Conservation (phyloP, 2,888 invertebrate species). For the Steinernema hermaphroditum region DNA sequence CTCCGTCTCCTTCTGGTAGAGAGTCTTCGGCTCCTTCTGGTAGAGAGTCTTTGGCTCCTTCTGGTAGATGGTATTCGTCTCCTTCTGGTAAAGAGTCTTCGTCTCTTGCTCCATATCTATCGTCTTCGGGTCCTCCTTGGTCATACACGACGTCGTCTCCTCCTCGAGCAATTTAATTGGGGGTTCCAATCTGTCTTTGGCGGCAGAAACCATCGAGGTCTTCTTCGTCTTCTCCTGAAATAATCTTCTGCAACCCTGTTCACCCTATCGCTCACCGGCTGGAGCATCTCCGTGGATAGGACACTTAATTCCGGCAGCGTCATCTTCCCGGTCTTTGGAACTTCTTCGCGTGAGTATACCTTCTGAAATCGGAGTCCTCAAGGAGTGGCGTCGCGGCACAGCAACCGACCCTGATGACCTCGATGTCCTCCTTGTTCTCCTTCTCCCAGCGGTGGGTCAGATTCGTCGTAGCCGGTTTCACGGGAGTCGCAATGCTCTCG, state of each 20-base stretch:
- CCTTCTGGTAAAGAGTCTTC: background rate
- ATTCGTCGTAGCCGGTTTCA: background rate
- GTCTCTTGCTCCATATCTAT: background rate
- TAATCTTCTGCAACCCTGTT: too few species aligned
- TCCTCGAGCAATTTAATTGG: too few species aligned
- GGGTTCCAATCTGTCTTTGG: too few species aligned
- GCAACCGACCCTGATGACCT: background rate
- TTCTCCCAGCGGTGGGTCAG: slow-evolving; percentile 18
- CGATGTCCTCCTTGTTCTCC: background rate
- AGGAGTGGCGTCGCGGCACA: background rate
- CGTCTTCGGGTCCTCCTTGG: background rate
- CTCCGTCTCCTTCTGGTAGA: too few species aligned
- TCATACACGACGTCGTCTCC: background rate
- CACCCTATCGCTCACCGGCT: too few species aligned
- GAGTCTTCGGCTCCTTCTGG: too few species aligned
- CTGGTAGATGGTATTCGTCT: background rate
- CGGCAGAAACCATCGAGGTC: too few species aligned
- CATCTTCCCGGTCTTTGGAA: background rate
- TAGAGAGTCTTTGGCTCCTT: background rate
- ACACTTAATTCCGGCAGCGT: background rate
- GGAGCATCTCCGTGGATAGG: background rate
- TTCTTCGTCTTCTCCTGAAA: too few species aligned
- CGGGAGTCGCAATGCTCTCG: background rate
- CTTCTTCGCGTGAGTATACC: background rate
- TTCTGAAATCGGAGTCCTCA: background rate